A percentile compares a stretch with the other conserved stretches of the same genome.
phyloP scores from a whole-genome alignment of 2,797 vertebrate species.

The Scarus forsteni region DNA sequence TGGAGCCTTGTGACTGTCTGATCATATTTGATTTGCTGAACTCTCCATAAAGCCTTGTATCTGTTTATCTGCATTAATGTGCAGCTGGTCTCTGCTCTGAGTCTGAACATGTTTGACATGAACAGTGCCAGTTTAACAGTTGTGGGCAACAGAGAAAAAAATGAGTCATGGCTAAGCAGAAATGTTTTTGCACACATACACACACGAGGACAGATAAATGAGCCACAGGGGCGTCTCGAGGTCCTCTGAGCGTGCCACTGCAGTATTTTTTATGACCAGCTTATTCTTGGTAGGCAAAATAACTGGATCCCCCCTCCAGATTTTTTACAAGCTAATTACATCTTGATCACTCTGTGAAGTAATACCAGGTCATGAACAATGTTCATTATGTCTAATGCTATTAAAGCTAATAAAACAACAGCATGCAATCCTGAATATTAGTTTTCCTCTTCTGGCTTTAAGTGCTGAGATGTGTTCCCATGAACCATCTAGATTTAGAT shows the following conservation, averaged over 20 bases:
- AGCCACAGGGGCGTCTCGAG: conserved; percentile 22
- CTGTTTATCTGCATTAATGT: not conserved
- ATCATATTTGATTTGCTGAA: not conserved
- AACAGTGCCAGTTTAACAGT: conserved; percentile 6
- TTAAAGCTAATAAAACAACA: not conserved
- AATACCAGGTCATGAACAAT: not conserved
- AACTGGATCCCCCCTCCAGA: conserved; percentile 15
- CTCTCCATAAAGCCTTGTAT: not conserved
- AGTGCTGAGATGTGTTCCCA: not conserved
- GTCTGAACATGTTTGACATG: conserved; percentile 21
- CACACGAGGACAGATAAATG: conserved; percentile 20
- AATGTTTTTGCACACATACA: conserved; percentile 12
- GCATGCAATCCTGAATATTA: not conserved
- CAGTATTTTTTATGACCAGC: conserved; percentile 31
- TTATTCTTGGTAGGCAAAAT: conserved; percentile 26
- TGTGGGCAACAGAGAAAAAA: conserved; percentile 32
- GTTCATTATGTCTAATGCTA: not conserved
- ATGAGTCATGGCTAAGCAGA: conserved; percentile 33
- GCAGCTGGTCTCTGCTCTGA: conserved; percentile 8
- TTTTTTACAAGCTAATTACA: conserved; percentile 33
- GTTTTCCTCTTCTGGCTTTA: not conserved
- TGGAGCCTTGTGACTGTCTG: not conserved
- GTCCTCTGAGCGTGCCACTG: conserved; percentile 28
- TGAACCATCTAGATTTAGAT: no score
- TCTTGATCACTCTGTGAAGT: conserved; percentile 26